Conservation (phyloP, 2,113 vertebrate species). For the Apodemus sylvaticus region DNA sequence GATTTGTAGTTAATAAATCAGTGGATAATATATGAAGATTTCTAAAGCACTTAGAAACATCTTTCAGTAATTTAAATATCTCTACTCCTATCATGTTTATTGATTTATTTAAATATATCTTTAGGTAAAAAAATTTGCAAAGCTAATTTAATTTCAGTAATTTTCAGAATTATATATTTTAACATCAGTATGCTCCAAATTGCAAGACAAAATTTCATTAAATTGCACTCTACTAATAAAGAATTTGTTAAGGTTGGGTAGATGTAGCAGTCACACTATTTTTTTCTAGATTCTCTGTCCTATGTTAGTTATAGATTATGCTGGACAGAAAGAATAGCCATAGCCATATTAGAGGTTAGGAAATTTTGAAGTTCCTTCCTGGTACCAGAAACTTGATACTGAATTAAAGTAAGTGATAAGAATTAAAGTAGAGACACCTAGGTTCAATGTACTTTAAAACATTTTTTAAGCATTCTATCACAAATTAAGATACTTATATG, state of each 20-base stretch:
- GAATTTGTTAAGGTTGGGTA: neutral
- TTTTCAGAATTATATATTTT: constrained; percentile 46
- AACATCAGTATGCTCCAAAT: constrained; percentile 13
- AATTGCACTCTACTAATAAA: constrained; percentile 7
- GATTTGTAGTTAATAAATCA: constrained; percentile 14
- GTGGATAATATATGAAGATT: constrained; percentile 5
- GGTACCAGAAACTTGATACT: constrained; percentile 14
- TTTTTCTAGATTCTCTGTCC: neutral
- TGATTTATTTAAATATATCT: constrained; percentile 41
- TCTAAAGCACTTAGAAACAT: neutral
- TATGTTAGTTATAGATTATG: constrained; percentile 15
- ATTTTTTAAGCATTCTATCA: constrained; percentile 2
- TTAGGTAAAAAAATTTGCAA: constrained; percentile 23
- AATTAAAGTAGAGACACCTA: neutral
- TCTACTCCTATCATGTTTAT: constrained; percentile 17
- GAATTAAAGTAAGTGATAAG: constrained; percentile 37
- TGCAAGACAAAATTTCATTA: constrained; percentile 37
- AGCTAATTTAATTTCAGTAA: neutral
- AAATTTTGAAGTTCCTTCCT: constrained; percentile 23
- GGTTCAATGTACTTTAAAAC: constrained; percentile 22
- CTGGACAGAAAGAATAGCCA: neutral
- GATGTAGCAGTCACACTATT: neutral
- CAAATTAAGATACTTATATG: constrained; percentile 33
- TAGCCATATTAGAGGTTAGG: neutral
- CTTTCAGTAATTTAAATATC: constrained; percentile 33